phyloP scores from a whole-genome alignment of 2,797 vertebrate genomes.

The Melanotaenia nigrans region DNA sequence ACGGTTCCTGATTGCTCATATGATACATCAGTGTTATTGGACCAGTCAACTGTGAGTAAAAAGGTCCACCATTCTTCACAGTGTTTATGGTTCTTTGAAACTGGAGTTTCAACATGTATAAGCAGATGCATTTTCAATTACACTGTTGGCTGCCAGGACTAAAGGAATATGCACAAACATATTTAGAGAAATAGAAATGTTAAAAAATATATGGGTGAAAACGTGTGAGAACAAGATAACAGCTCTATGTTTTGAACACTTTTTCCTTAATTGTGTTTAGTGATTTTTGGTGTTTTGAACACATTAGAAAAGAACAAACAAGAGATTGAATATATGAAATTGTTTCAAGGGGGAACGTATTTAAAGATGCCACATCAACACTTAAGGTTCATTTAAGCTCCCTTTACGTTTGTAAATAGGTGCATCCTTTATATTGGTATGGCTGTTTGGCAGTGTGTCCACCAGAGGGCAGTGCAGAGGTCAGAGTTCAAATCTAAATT shows the following conservation, averaged over 20 bases:
- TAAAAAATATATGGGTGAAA: background rate
- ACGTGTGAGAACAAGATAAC: background rate
- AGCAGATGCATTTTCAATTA: background rate
- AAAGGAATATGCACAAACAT: background rate
- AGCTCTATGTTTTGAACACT: background rate
- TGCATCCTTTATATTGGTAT: too few relatives aligned
- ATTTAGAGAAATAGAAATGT: background rate
- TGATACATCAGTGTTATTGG: constrained; percentile 24
- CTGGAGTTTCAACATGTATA: background rate
- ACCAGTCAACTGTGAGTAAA: background rate
- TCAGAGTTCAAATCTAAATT: too few relatives aligned
- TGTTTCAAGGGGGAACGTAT: too few relatives aligned
- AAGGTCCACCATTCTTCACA: background rate
- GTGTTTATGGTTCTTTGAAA: constrained; percentile 6
- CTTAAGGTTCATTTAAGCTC: too few relatives aligned
- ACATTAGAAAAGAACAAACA: too few relatives aligned
- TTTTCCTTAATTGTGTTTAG: background rate
- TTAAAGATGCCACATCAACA: too few relatives aligned
- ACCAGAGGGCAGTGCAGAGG: too few relatives aligned
- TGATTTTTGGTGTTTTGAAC: background rate
- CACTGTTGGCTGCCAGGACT: background rate
- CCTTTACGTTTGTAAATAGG: too few relatives aligned
- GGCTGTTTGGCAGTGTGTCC: too few relatives aligned
- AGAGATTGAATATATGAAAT: too few relatives aligned
- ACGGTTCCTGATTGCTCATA: background rate